Evolutionary conservation across 2,797 vertebrate genomes (phyloP), one percentile per base, ranked within the genome.

Genomic region (Eremophila alpestris): DNA sequence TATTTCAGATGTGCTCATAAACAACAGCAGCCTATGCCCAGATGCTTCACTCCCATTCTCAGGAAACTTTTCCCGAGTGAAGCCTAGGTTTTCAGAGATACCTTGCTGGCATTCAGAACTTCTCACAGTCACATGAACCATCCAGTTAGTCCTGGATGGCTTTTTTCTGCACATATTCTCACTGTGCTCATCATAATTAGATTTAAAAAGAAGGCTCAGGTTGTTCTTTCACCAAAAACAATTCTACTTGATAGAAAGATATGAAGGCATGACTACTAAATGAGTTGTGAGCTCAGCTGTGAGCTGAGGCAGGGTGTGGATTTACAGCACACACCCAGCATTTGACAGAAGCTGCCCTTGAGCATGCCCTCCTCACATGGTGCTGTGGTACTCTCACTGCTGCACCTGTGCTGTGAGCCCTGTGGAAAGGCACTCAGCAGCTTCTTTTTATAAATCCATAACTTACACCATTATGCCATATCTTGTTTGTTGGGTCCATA

Each of bases 11-110:
- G 23, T 29, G 58, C 79, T 87, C 16, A 5, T 19, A 55, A 70
- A 51, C 22, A 48, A 29, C 1, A 71, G 62, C 18, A 75, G 26
- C 30, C 21, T 0, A 0, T 3, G 0, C 5, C 19, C 51, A 70
- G 49, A 36, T 16, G 4, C 20, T 52, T 59, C 54, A 22, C 32
- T 60, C 4, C 11, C 36, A 38, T 36, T 56, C n/a, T 48, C 40
- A 24, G 30, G 32, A 55, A 76, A 62, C 17, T 38, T n/a, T 16
- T 51, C 52, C 30, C 46, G 24, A 74, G 19, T 20, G 26, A 48
- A 80, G 43, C 27, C 16, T 18, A 32, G 65, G 43, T 41, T 59
- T 74, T 48, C 51, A 88, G 55, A 77, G 27, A 6, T 29, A 22
- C 18, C 12, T 34, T 4, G n/a, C 38, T 45, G 55, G 41, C 13